Evolutionary conservation across 2,797 vertebrate species (phyloP), one percentile per base, ranked within the genome.

Genomic region (Chelon labrosus): DNA sequence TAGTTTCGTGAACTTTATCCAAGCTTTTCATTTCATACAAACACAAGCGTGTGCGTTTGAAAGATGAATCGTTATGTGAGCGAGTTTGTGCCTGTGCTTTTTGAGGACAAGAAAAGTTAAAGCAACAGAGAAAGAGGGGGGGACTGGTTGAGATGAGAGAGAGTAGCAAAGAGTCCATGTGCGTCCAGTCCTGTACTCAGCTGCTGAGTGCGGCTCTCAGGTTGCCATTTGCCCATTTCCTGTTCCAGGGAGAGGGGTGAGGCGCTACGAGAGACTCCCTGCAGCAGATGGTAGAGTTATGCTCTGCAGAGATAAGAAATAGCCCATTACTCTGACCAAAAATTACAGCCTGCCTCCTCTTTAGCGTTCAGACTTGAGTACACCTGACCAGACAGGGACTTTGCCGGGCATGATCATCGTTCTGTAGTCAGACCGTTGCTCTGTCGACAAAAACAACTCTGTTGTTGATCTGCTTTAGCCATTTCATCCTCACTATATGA

Each of bases 281-380:
- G 88, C 86, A 92, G 93, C 93, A 95, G 94, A 94, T 95, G 93
- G 94, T 85, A 73, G 86, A 87, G 82, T 89, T 88, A 83, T 88
- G 91, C 85, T 91, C 85, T 85, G 83, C 88, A 89, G 89, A 92
- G 90, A 85, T 90, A 90, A 93, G 89, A 94, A 91, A 92, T 83
- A 90, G 76, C 84, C 90, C 83, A 92, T 93, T 92, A 93, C 89
- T 82, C 88, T 70, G 79, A 84, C 74, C 83, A 85, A 70, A 93
- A 91, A 93, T 87, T 85, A 87, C 89, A 92, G 91, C 73, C 84
- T 87, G 82, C 85, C 83, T 90, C 73, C 88, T 89, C 88, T 91
- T 93, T 93, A 92, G 84, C 56, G 66, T 76, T 82, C 83, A 87
- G 86, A 76, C 85, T 90, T 62, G 59, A 89, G 87, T 86, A 85